Conservation (phyloP, 2,797 vertebrate species). For the Perodicticus potto region DNA sequence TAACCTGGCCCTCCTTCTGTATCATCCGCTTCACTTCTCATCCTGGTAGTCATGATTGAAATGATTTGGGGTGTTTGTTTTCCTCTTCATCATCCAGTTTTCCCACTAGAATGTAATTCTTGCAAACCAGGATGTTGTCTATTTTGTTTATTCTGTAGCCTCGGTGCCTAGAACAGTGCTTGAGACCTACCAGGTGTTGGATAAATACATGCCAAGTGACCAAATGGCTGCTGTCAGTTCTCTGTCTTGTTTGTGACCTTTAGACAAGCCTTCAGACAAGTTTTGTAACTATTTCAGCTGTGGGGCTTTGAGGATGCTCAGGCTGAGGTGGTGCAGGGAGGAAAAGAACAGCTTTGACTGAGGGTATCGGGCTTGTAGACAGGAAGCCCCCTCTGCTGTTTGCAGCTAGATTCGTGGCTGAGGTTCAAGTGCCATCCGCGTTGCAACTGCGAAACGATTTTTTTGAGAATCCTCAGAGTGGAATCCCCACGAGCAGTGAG, state of each 20-base stretch:
- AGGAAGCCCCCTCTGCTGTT: neutral
- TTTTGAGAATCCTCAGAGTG: neutral
- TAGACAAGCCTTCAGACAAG: neutral
- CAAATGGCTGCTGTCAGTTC: neutral
- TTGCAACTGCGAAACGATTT: neutral
- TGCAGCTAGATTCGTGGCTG: neutral
- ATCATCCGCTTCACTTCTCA: neutral
- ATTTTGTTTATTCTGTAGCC: neutral
- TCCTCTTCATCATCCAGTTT: neutral
- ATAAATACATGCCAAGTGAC: neutral
- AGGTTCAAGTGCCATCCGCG: neutral
- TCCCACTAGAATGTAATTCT: neutral
- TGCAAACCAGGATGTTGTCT: neutral
- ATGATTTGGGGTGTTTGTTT: neutral
- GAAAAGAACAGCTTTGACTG: neutral
- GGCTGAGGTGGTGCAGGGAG: rapidly evolving
- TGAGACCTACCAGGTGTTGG: neutral
- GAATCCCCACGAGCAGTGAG: neutral
- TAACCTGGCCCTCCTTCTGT: neutral
- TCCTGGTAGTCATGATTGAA: neutral
- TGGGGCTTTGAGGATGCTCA: neutral
- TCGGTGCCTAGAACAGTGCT: neutral
- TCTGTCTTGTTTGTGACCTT: neutral
- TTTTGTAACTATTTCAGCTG: neutral
- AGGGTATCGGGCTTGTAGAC: neutral